Percentiles rank a stretch among this genome's conserved stretches.
These are phyloP conservation scores for Melipona quadrifasciata DNA, from an alignment of 1,140 invertebrate genomes.

Conservation along the genomic window DNA sequence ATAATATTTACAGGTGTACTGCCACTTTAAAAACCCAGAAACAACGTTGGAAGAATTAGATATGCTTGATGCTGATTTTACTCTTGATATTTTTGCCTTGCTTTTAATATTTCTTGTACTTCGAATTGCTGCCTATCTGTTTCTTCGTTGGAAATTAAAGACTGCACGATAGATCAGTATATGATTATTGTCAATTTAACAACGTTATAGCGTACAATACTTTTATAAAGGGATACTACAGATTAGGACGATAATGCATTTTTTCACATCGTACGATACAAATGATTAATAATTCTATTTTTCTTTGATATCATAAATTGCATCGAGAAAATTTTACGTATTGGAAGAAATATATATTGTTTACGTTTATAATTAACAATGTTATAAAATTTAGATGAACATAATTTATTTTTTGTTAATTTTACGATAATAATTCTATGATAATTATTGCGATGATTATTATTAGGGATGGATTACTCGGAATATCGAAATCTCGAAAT, in stretches of 20 bases:
- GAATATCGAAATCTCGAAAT: too few relatives aligned
- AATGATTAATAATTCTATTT: constrained; percentile 1
- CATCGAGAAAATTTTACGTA: neutral
- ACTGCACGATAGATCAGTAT: constrained; percentile 84
- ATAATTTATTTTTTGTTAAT: constrained; percentile 64
- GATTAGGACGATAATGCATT: neutral
- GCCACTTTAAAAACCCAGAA: constrained; percentile 93
- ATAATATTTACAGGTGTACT: constrained; percentile 84
- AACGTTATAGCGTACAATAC: constrained; percentile 6
- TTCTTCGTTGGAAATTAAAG: constrained; percentile 93
- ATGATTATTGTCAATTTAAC: neutral
- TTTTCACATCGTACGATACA: neutral
- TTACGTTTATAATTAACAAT: constrained; percentile 15
- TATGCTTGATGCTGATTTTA: constrained; percentile 89
- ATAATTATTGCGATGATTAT: constrained; percentile 52
- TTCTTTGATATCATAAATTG: constrained; percentile 2
- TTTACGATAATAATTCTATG: constrained; percentile 24
- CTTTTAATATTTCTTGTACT: constrained; percentile 94
- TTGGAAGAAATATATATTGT: neutral
- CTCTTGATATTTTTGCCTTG: constrained; percentile 91
- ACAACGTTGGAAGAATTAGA: constrained; percentile 96
- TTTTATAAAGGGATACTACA: neutral
- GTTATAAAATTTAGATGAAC: constrained; percentile 42
- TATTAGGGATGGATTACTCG: constrained; percentile 6
- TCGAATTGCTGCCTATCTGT: constrained; percentile 94